These are phyloP conservation scores for Drosophila ohnishii DNA, from an alignment of 1,140 invertebrate genomes.

Conservation along the genomic window DNA sequence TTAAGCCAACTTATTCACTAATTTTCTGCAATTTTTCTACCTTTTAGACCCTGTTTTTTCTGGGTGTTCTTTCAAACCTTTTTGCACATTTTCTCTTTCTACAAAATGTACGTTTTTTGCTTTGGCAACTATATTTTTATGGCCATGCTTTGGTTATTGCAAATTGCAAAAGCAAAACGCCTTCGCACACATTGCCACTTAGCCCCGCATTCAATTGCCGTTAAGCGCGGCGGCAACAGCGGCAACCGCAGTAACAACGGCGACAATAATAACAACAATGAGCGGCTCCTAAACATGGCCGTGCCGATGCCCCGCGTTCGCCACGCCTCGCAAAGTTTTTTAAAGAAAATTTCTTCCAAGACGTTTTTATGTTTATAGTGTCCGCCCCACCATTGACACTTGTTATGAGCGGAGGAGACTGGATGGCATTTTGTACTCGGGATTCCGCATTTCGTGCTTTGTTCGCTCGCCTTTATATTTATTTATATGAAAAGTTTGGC, in stretches of 20 bases:
- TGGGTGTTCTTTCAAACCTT: background rate
- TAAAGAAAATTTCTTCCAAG: slow-evolving; percentile 62
- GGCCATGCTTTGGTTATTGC: slow-evolving; percentile 76
- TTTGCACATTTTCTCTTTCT: background rate
- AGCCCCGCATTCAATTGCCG: slow-evolving; percentile 74
- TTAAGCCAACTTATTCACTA: no score
- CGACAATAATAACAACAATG: slow-evolving; percentile 53
- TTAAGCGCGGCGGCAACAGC: slow-evolving; percentile 52
- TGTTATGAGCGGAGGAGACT: slow-evolving; percentile 56
- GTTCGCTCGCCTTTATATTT: slow-evolving; percentile 71
- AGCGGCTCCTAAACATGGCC: slow-evolving; percentile 59
- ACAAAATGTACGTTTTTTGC: slow-evolving; percentile 17
- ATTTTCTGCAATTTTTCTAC: background rate
- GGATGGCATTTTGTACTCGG: slow-evolving; percentile 63
- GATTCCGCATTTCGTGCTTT: slow-evolving; percentile 44
- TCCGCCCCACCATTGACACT: slow-evolving; percentile 65
- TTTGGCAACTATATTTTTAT: slow-evolving; percentile 77
- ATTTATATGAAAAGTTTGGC: slow-evolving; percentile 79
- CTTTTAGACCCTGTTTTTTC: background rate
- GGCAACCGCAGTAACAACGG: slow-evolving; percentile 24
- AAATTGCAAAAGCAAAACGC: slow-evolving; percentile 79
- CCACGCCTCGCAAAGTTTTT: slow-evolving; percentile 71
- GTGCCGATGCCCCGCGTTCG: slow-evolving; percentile 30
- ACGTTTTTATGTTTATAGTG: slow-evolving; percentile 76
- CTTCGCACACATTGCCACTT: slow-evolving; percentile 78